Conservation (phyloP, 2,113 vertebrate species). For the Albula goreensis region DNA sequence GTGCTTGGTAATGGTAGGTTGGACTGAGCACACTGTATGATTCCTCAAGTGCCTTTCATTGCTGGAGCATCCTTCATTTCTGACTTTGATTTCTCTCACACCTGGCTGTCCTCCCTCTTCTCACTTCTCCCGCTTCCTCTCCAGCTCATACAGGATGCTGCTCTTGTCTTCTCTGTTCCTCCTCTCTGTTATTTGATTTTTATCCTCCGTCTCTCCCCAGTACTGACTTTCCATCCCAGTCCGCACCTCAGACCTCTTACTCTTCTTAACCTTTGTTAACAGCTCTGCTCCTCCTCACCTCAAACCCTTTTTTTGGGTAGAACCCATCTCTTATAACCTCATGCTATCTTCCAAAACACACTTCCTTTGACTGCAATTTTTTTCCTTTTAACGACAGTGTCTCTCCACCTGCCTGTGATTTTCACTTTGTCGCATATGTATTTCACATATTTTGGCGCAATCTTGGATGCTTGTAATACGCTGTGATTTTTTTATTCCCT, state of each 20-base stretch:
- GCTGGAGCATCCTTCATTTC: not conserved
- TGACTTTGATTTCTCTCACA: not conserved
- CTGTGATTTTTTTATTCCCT: not conserved
- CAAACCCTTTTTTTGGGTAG: not conserved
- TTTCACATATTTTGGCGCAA: not conserved
- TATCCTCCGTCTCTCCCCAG: too few relatives aligned
- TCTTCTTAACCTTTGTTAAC: not conserved
- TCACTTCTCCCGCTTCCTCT: not conserved
- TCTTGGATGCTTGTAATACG: not conserved
- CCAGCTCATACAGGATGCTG: too few relatives aligned
- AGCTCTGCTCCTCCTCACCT: not conserved
- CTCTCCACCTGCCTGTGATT: not conserved
- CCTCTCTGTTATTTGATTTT: too few relatives aligned
- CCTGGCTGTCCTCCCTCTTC: not conserved
- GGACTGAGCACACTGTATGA: too few relatives aligned
- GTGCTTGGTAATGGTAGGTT: too few relatives aligned
- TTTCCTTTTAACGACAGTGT: not conserved
- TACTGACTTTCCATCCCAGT: too few relatives aligned
- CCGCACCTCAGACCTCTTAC: not conserved
- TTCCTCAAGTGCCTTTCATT: too few relatives aligned
- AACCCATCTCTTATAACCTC: not conserved
- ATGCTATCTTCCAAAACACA: not conserved
- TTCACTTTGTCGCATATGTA: not conserved
- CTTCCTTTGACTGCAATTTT: not conserved
- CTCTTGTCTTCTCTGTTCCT: too few relatives aligned